These are phyloP conservation scores for Nemapogon koenigi DNA, from an alignment of 2,888 invertebrate genomes.

Conservation along the genomic window DNA sequence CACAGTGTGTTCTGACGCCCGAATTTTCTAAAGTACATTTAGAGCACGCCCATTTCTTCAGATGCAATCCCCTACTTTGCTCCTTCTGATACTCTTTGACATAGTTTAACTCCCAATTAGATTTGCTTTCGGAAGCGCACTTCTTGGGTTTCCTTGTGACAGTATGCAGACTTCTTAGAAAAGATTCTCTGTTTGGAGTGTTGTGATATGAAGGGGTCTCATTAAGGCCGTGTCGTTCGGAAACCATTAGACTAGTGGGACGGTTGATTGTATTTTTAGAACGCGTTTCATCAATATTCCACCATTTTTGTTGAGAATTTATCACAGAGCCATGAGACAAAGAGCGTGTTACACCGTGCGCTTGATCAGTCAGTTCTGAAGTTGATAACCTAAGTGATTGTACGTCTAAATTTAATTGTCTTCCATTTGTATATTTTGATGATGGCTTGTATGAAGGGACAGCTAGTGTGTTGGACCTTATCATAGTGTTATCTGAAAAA, in stretches of 20 bases:
- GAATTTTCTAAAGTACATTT: slow-evolving; percentile 80
- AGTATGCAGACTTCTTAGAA: slow-evolving; percentile 48
- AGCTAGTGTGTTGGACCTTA: slow-evolving; percentile 58
- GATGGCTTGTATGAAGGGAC: slow-evolving; percentile 56
- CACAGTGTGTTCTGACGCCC: slow-evolving; percentile 70
- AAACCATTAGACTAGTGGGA: slow-evolving; percentile 67
- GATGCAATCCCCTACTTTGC: slow-evolving; percentile 43
- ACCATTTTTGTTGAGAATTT: slow-evolving; percentile 54
- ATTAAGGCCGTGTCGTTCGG: slow-evolving; percentile 48
- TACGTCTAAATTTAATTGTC: slow-evolving; percentile 43
- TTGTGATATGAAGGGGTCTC: slow-evolving; percentile 24
- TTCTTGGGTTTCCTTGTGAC: slow-evolving; percentile 55
- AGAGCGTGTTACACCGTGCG: slow-evolving; percentile 64
- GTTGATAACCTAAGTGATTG: slow-evolving; percentile 46
- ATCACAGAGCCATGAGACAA: slow-evolving; percentile 71
- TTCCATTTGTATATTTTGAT: slow-evolving; percentile 38
- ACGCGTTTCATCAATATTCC: slow-evolving; percentile 51
- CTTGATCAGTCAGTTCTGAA: slow-evolving; percentile 43
- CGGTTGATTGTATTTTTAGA: slow-evolving; percentile 47
- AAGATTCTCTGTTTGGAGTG: slow-evolving; percentile 41
- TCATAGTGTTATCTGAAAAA: slow-evolving; percentile 55
- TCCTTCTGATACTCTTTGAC: slow-evolving; percentile 53
- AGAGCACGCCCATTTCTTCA: slow-evolving; percentile 72
- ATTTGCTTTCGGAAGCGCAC: slow-evolving; percentile 43
- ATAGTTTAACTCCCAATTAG: slow-evolving; percentile 57